These are phyloP conservation scores for Caenorhabditis elegans DNA, from an alignment of 1,140 invertebrate genomes.

Conservation along the genomic window DNA sequence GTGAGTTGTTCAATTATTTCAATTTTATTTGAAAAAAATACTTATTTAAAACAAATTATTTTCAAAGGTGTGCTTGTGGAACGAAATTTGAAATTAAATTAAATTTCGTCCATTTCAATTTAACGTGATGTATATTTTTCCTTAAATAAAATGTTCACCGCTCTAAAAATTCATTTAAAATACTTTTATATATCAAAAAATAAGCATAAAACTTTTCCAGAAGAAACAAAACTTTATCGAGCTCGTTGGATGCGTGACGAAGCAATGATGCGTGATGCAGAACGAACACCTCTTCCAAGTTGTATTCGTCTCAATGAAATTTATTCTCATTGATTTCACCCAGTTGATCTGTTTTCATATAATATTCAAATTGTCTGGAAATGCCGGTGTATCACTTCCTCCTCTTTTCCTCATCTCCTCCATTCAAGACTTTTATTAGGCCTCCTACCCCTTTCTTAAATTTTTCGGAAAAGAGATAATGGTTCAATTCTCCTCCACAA, in stretches of 20 bases:
- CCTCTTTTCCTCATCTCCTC: conserved; percentile 69
- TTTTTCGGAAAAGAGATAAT: no score
- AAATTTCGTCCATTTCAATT: no score
- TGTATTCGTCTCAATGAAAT: conserved; percentile 81
- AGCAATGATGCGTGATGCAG: conserved; percentile 77
- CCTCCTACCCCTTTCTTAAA: neutral
- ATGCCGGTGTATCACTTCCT: conserved; percentile 16
- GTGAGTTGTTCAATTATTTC: conserved; percentile 59
- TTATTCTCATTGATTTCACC: conserved; percentile 56
- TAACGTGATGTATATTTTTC: no score
- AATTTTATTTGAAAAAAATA: no score
- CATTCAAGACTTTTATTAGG: conserved; percentile 43
- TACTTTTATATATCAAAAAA: no score
- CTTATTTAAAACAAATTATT: no score
- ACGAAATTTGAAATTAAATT: no score
- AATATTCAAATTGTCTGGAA: neutral
- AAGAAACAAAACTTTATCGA: conserved; percentile 83
- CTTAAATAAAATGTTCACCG: no score
- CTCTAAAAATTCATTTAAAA: no score
- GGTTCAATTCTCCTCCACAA: neutral
- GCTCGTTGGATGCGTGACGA: conserved; percentile 80
- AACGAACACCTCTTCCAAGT: conserved; percentile 81
- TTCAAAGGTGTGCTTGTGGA: no score
- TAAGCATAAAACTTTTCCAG: conserved; percentile 70
- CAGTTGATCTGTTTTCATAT: neutral